Evolutionary conservation across 2,888 invertebrate species (phyloP).

Genomic region (Sarcophaga rosellei): DNA sequence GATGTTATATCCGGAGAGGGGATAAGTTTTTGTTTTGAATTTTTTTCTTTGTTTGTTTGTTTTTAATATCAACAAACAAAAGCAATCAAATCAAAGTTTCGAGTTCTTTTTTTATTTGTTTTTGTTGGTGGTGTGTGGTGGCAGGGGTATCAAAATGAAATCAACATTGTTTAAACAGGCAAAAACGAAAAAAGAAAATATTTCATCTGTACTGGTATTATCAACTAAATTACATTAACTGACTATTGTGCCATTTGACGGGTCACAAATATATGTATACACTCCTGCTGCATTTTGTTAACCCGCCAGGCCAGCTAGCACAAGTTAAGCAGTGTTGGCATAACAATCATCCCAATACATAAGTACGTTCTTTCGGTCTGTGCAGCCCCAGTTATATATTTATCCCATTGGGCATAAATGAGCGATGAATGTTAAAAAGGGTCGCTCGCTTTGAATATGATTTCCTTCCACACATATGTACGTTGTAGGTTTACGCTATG

Average conservation of each 20-base stretch:
- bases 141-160: constrained; percentile 53
- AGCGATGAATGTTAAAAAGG: constrained; percentile 42
- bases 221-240: constrained; percentile 65
- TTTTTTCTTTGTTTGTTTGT: neutral
- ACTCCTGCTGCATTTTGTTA: constrained; percentile 17
- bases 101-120: constrained; percentile 12
- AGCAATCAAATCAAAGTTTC: constrained; percentile 57
- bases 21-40: constrained; percentile 22
- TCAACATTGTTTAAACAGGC: constrained; percentile 50
- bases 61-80: constrained; percentile 44
- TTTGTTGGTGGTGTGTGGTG: constrained; percentile 4
- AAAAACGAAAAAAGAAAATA: constrained; percentile 30
- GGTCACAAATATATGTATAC: constrained; percentile 60
- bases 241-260: constrained; percentile 58
- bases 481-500: neutral
- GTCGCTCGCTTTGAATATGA: constrained; percentile 49
- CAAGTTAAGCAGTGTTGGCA: constrained; percentile 40
- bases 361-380: neutral
- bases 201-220: constrained; percentile 55
- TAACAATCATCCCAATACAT: constrained; percentile 57
- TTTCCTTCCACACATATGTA: neutral
- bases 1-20: neutral
- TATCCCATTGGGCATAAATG: constrained; percentile 57
- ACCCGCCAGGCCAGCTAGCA: constrained; percentile 12
- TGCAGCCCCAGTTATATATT: constrained; percentile 25